Percentiles rank a stretch among this genome's conserved stretches.
Evolutionary conservation across 1,140 invertebrate genomes (phyloP).

Genomic region (Hyles euphorbiae): DNA sequence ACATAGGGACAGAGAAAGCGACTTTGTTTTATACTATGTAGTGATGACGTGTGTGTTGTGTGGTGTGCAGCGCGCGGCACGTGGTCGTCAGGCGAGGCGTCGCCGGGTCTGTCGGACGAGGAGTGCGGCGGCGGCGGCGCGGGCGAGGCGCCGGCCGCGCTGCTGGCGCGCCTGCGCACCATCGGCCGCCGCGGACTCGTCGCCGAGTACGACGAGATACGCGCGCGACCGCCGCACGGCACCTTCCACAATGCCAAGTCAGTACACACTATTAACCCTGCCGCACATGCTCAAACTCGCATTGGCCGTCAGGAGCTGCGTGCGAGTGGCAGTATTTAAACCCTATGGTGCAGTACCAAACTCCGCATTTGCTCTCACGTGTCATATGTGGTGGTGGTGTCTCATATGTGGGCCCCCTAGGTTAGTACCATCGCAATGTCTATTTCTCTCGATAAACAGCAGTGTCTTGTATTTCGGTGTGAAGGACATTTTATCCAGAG

Average conservation of each 20-base stretch:
- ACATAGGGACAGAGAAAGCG: too few relatives aligned
- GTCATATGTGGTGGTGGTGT: too few relatives aligned
- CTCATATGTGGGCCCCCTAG: too few relatives aligned
- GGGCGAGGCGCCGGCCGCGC: slow-evolving; percentile 87
- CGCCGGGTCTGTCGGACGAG: slow-evolving; percentile 91
- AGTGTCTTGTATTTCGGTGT: too few relatives aligned
- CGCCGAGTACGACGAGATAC: slow-evolving; percentile 91
- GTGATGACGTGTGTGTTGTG: slow-evolving; percentile 7
- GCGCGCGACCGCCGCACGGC: slow-evolving; percentile 87
- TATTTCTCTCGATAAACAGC: too few relatives aligned
- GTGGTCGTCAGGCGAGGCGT: slow-evolving; percentile 70
- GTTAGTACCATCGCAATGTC: too few relatives aligned
- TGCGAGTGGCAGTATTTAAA: too few relatives aligned
- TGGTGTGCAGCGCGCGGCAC: slow-evolving; percentile 42
- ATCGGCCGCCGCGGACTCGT: slow-evolving; percentile 85
- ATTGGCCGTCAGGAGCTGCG: too few relatives aligned
- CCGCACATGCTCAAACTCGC: background rate
- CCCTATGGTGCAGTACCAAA: too few relatives aligned
- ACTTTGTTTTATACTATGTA: too few relatives aligned
- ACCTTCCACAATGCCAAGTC: slow-evolving; percentile 82
- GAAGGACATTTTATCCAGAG: too few relatives aligned
- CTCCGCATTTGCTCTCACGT: too few relatives aligned
- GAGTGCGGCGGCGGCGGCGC: slow-evolving; percentile 82
- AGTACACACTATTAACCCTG: slow-evolving; percentile 12
- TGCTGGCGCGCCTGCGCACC: slow-evolving; percentile 78